Evolutionary conservation across 2,113 vertebrate species (phyloP), one percentile per base, ranked within the genome.

Genomic region (Cynoglossus semilaevis): DNA sequence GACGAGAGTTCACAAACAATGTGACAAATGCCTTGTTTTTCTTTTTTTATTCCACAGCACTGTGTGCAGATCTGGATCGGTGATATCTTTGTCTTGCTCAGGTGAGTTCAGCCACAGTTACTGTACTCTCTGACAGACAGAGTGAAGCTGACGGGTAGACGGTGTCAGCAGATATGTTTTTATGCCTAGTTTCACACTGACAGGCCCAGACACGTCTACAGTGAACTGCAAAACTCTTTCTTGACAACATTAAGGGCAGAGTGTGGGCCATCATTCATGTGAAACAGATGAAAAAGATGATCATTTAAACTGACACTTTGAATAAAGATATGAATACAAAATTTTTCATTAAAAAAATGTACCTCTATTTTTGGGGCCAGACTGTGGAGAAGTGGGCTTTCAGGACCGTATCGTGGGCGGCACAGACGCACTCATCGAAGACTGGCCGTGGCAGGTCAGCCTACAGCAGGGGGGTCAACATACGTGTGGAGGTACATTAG

Each of bases 401-500:
- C 43, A 80, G 51, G 4, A 80, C 8, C 92, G 94, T 0, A 92
- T 97, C 29, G 88, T 97, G 35, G 95, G 95, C 0, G 95, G 94
- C 1, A 54, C 64, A 0, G 66, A 82, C 1, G 88, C 93, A 0
- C 0, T 66, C 6, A 93, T 95, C 54, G 81, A 92, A 22, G 48
- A 89, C 0, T 96, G 93, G 91, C 95, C 96, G 0, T 98, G 95
- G 95, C 95, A 98, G 85, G 93, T 95, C 61, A 98, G 95, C 67
- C 15, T 97, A 78, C 94, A 91, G 83, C 89, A 90, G 63, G 56
- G 77, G 11, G 89, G 72, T 0, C 87, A 90, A 5, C 96, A 97
- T 49, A 62, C 89, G 42, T 97, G 96, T 4, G 96, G 94, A 1
- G 95, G 94, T 2, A 91, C 93, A n/a, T 82, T 98, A 77, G 81